Base-by-base conservation (phyloP, 1,140 invertebrate genomes). In the Tetragnatha versicolor region DNA sequence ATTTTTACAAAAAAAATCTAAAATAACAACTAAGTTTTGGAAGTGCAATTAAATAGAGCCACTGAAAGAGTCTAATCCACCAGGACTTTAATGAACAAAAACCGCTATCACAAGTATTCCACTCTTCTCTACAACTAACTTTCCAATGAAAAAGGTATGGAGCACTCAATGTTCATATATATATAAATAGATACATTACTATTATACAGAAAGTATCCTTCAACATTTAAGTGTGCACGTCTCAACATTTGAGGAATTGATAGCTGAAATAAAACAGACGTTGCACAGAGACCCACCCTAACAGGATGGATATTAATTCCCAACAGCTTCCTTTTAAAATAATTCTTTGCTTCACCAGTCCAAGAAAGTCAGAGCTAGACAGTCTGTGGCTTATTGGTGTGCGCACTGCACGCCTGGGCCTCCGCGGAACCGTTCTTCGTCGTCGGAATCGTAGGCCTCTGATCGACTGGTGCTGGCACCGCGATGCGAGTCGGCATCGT, bases 391-490 rank as follows among this genome's bases (percentile, higher is more conserved):
- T 61, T 89, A 91, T 86, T 92, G 91, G 83, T 91, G 90, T 80
- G 91, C 90, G 86, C 92, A 93, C 84, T 91, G 91, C 68, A 92
- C 87, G 66, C 89, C 89, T 68, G 88, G 88, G 7, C 88, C 88
- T 77, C 86, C 84, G 82, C 88, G 87, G 82, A 86, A 86, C 69
- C 87, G 86, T 70, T 90, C 89, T 31, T 91, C 91, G 79, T 93
- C 91, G 80, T 91, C 90, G 84, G 89, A 89, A 55, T 89, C 89
- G 85, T 92, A 91, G 0, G 90, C 90, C 82, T 92, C 90, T 65
- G 89, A 87, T 29, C 89, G 83, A 27, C 79, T 69, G 22, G 80
- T 83, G 37, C 82, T 82, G 7, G 80, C 75, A 20, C 75, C 79
- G 22, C 80, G 86, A 82, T 88, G 87, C 10, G 84, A 82, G 20